Conservation (phyloP, 2,888 invertebrate species). For the Diaphora mendica region DNA sequence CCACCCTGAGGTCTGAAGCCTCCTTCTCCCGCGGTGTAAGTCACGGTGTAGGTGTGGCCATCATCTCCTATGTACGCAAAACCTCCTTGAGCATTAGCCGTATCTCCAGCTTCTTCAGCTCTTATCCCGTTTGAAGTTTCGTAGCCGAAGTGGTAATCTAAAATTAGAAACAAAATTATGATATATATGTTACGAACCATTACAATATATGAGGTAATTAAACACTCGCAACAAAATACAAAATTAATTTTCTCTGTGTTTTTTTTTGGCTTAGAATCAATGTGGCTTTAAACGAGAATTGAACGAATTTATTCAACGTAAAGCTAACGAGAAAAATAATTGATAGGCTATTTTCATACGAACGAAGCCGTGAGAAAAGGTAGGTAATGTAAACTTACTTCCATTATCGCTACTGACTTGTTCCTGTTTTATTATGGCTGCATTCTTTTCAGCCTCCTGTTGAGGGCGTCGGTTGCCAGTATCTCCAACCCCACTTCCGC, state of each 20-base stretch:
- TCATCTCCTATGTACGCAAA: constrained; percentile 87
- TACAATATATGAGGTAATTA: no score
- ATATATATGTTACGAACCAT: background rate
- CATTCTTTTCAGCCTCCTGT: constrained; percentile 68
- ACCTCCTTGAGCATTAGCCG: constrained; percentile 75
- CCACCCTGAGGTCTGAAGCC: constrained; percentile 85
- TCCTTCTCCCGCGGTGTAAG: constrained; percentile 85
- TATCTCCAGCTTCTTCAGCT: constrained; percentile 72
- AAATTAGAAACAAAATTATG: background rate
- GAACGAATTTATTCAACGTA: no score
- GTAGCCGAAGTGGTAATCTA: constrained; percentile 75
- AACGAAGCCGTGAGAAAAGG: background rate
- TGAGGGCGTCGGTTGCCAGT: constrained; percentile 65
- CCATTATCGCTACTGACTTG: constrained; percentile 70
- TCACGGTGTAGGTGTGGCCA: constrained; percentile 82
- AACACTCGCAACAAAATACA: no score
- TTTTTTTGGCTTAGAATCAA: no score
- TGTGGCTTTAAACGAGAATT: no score
- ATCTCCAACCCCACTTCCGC: constrained; percentile 42
- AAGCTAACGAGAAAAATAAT: no score
- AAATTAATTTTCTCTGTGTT: no score
- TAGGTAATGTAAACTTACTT: constrained; percentile 47
- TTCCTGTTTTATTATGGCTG: constrained; percentile 68
- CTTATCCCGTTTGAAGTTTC: constrained; percentile 79
- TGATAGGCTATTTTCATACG: no score